Base-by-base conservation (phyloP, 2,113 vertebrate species). In the Galbula dea region DNA sequence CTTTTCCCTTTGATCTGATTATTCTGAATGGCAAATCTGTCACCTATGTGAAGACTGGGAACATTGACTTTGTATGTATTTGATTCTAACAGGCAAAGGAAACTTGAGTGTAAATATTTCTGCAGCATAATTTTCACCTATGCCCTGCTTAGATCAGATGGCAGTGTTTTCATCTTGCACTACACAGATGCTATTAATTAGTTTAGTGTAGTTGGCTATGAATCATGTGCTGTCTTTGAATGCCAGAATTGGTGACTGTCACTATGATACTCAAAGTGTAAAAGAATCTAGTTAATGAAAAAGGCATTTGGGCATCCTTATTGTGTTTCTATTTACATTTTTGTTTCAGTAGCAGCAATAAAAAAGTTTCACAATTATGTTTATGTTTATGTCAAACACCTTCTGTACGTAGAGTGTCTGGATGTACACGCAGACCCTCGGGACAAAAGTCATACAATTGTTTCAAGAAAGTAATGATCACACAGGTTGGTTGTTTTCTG, bases 231-330 rank as follows among this genome's bases (percentile, higher is more conserved):
- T 91, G 66, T 39, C 91, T 37, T 89, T 90, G 65, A 83, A 86
- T 78, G 90, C 83, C 34, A 89, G 80, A 95, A 90, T 41, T 86
- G 77, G 82, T 96, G 83, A n/a, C 51, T 96, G 81, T 88, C 83
- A 78, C 91, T 85, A 77, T 3, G 7, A 57, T 66, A 52, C 63
- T 83, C 58, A 81, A 82, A 27, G 41, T 36, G 37, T 63, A 54
- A 69, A 88, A 67, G 75, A 83, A 82, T 68, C 45, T 32, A 58
- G 67, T 57, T 80, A 83, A 85, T 85, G 62, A 91, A 93, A 45
- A 45, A 72, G 68, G 32, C 69, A 66, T 91, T 95, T 92, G 79
- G 78, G 73, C 88, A 58, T 80, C 61, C 54, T 90, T 63, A 62
- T 61, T 13, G 5, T 20, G 5, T 20, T 13, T 71, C n/a, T 77